A percentile compares a stretch with the other conserved stretches of the same genome.
Evolutionary conservation across 2,797 vertebrate genomes (phyloP).

Genomic region (Chloroceryle amazona): DNA sequence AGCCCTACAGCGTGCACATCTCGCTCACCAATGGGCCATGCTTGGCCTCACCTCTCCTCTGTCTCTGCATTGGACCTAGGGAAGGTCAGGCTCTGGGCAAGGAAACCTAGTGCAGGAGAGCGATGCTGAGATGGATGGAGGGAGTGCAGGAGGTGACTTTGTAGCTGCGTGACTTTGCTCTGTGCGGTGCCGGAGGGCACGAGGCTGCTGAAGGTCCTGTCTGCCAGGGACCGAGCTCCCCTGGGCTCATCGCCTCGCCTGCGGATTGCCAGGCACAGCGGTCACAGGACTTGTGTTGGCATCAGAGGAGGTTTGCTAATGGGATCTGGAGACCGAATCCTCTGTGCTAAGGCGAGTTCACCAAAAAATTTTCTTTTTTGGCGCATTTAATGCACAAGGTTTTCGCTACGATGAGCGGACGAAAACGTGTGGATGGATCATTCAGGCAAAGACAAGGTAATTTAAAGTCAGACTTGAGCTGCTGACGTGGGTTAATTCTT

Average conservation of each 20-base stretch:
- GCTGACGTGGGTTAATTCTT: slow-evolving; percentile 33
- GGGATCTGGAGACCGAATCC: background rate
- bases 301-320: background rate
- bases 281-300: too few relatives aligned
- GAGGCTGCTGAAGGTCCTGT: background rate
- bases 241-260: background rate
- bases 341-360: background rate
- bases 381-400: background rate
- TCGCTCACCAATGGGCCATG: background rate
- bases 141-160: background rate
- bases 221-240: accelerated
- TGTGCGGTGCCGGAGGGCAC: background rate
- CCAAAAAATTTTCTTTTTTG: background rate
- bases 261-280: background rate
- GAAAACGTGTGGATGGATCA: background rate
- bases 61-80: background rate
- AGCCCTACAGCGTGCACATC: background rate
- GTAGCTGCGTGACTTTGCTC: background rate
- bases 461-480: background rate
- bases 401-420: background rate
- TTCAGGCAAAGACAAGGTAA: background rate
- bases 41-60: accelerated
- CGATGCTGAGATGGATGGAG: background rate
- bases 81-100: background rate
- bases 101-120: background rate